Evolutionary conservation across 2,888 invertebrate species (phyloP), one percentile per base, ranked within the genome.

Genomic region (Nowickia ferox): DNA sequence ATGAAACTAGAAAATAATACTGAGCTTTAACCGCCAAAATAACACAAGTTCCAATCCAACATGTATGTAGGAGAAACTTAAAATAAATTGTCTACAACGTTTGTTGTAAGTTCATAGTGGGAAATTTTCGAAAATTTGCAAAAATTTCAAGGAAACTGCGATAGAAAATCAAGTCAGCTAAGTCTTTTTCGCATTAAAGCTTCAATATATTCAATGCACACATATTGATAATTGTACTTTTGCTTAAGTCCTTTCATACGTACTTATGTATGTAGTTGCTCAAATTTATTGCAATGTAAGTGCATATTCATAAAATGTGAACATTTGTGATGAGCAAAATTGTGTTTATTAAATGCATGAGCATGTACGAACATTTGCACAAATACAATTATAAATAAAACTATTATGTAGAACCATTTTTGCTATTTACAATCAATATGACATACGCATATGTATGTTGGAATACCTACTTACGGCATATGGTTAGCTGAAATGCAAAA

Each of bases 1-100:
- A 78, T 75, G 75, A 82, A 85, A 82, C 77, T 66, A 51, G 69
- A 38, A 69, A 71, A 57, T 57, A 78, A 68, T 71, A 81, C 63
- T 61, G 9, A 72, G n/a, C 53, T 30, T 6, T 30, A 6, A 30
- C 5, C 0, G 30, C 30, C 30, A 30, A 30, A 30, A 30, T 30
- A 30, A 30, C 30, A 2, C 30, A 30, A 30, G 30, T 30, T 30
- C 5, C 6, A 30, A 5, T 30, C 0, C 6, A 30, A 30, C 4
- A 30, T 30, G 30, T 30, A 3, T 30, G 4, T 30, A 30, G 4
- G 30, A 30, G 4, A 30, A 30, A 30, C 6, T 6, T 30, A 30
- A 30, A 30, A 30, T 30, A 30, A 30, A 30, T 30, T 30, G 30
- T 30, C 30, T 30, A 3, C 4, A 30, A 30, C 30, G 30, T 30